Base-by-base conservation (phyloP, 2,113 vertebrate species). In the Mola mola region DNA sequence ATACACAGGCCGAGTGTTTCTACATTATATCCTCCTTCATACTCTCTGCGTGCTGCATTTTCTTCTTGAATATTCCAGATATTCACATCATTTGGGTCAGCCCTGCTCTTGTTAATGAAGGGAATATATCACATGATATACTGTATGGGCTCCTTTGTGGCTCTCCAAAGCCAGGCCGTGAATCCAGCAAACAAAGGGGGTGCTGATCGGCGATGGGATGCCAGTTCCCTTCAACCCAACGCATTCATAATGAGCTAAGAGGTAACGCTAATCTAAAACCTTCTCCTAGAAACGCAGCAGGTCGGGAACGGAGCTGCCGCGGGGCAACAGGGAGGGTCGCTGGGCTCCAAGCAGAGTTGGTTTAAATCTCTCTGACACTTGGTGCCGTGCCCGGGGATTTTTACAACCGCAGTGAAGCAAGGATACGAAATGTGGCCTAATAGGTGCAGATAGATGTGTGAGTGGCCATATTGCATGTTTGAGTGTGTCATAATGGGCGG, bases 301-400 rank as follows among this genome's bases (percentile, higher is more conserved):
- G 75, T 71, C 66, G 44, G 56, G 24, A 31, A 36, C 8, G 41
- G 43, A 36, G 48, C 60, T 64, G 64, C 56, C 56, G 52, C 29
- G 41, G 51, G 55, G 66, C 46, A 70, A 72, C 61, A 64, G 60
- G 41, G 1, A 40, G 77, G 76, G 77, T 79, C 65, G 57, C 4
- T 0, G 65, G 66, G 65, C 70, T 84, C 77, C 74, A 52, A 76
- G 66, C 56, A 44, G 52, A 49, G 66, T 81, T 48, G 22, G 40
- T 62, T 66, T 73, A 80, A 88, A 84, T 80, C 67, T 75, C 59
- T 55, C 40, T 75, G 76, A 79, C 79, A 78, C 75, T 82, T 79
- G 78, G 77, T 71, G 62, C 66, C 29, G 50, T 21, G 72, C 73
- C 74, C 65, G 59, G 44, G 25, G 61, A 55, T 15, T 67, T 71